Conservation (phyloP, 2,113 vertebrate genomes). For the human region DNA sequence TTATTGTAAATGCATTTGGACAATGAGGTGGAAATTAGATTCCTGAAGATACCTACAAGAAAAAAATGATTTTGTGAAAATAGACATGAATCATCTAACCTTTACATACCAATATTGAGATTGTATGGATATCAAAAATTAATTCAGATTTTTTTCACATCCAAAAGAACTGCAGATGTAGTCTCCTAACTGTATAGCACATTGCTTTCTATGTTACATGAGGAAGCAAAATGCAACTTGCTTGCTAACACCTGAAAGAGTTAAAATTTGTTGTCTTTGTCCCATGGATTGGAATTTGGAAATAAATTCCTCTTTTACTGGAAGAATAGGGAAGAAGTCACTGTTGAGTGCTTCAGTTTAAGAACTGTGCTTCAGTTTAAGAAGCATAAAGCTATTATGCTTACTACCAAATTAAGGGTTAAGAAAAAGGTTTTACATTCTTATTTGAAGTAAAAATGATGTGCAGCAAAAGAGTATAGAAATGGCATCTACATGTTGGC, state of each 20-base stretch:
- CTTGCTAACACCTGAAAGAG: not conserved
- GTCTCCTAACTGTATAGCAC: not conserved
- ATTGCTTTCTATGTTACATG: not conserved
- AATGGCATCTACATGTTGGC: not conserved
- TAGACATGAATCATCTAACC: slow-evolving; percentile 16
- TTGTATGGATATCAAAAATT: slow-evolving; percentile 38
- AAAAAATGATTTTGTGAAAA: slow-evolving; percentile 56
- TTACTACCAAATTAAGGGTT: not conserved
- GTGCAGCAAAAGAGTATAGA: not conserved
- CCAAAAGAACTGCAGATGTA: not conserved
- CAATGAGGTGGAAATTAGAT: slow-evolving; percentile 15
- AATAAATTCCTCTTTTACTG: not conserved
- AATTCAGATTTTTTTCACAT: not conserved
- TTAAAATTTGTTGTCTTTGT: slow-evolving; percentile 11
- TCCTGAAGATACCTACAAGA: slow-evolving; percentile 27
- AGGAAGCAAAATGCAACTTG: not conserved
- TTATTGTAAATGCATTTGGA: slow-evolving; percentile 39
- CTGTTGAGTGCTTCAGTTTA: not conserved
- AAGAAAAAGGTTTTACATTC: not conserved
- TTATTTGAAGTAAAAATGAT: slow-evolving; percentile 21
- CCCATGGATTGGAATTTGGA: not conserved
- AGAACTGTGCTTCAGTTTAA: not conserved
- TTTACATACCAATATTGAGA: slow-evolving; percentile 2
- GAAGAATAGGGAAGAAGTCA: not conserved
- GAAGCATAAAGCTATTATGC: not conserved